Percentiles rank a stretch among this genome's conserved stretches.
Evolutionary conservation across 2,113 vertebrate species (phyloP).

Genomic region (Pao palembangensis): DNA sequence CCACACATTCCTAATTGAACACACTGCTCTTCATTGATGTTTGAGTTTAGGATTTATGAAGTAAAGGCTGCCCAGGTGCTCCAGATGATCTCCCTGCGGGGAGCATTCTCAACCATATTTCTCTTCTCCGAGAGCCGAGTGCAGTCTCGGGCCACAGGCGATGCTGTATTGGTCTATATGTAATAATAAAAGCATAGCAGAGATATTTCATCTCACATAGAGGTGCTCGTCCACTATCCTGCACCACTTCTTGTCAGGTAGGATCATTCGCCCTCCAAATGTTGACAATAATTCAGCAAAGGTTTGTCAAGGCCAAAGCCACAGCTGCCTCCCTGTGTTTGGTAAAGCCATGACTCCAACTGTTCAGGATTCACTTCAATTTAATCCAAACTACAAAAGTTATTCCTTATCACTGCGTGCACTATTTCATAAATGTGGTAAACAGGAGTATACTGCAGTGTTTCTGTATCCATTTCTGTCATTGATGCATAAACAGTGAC

Average conservation of each 20-base stretch:
- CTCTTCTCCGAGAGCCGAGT: slow-evolving; percentile 36
- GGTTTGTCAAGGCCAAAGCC: slow-evolving; percentile 30
- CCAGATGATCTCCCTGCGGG: slow-evolving; percentile 37
- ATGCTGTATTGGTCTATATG: slow-evolving; percentile 21
- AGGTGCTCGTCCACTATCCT: slow-evolving; percentile 25
- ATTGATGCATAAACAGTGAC: too few relatives aligned
- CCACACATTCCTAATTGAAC: slow-evolving; percentile 24
- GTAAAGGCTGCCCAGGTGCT: slow-evolving; percentile 41
- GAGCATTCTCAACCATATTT: slow-evolving; percentile 22
- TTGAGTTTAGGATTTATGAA: slow-evolving; percentile 45
- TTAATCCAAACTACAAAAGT: not conserved
- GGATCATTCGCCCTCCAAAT: slow-evolving; percentile 47
- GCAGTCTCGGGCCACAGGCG: slow-evolving; percentile 22
- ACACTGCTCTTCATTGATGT: slow-evolving; percentile 34
- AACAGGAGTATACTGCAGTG: not conserved
- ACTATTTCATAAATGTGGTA: slow-evolving; percentile 10
- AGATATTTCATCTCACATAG: slow-evolving; percentile 37
- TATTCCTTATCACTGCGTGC: slow-evolving; percentile 10
- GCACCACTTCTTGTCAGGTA: slow-evolving; percentile 9
- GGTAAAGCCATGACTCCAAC: not conserved
- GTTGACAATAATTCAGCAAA: slow-evolving; percentile 27
- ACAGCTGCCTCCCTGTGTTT: slow-evolving; percentile 10
- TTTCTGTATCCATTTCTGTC: not conserved
- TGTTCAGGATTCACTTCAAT: too few relatives aligned
- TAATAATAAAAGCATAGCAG: slow-evolving; percentile 21